Base-by-base conservation (phyloP, 2,113 vertebrate species). In the Melanotaenia duboulayi region DNA sequence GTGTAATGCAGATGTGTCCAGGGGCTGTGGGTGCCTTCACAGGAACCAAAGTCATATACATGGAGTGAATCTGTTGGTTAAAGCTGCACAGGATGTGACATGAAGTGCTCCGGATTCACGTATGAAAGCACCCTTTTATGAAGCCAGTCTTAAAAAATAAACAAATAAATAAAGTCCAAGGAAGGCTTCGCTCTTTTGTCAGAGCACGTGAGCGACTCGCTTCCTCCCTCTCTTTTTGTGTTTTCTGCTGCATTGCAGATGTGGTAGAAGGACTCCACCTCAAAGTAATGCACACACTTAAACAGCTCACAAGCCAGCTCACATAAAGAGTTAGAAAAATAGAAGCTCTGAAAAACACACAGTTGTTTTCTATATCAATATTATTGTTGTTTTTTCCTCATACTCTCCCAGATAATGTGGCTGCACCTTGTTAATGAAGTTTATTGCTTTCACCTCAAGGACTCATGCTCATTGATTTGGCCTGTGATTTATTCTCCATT, bases 171-270 rank as follows among this genome's bases (percentile, higher is more conserved):
- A 28, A 35, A 50, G 48, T 75, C 55, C 35, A 60, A 83, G 80
- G 76, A 76, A 80, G 62, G 84, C 75, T 80, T 85, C 74, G 82
- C 83, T 87, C 75, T 89, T 90, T 88, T 79, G 79, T 91, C 71
- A 46, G 69, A 51, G 65, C 67, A 74, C 64, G 79, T 89, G 87
- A 87, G 88, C 69, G 57, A 76, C 80, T 68, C 74, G 64, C 74
- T 63, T 62, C 56, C 82, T 81, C 67, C 32, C 75, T 83, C 76
- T 85, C 80, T 76, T 32, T 54, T 55, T 89, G 81, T 85, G 71
- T 90, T 86, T 93, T 94, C 83, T 94, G 90, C 92, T 94, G 94
- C 94, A 94, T 94, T 94, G 93, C 93, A 94, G 94, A 94, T 94
- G 89, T 93, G 83, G 88, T 65, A 75, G 68, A 91, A 88, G 90